These are phyloP conservation scores for Chouioia cunea DNA, from an alignment of 2,888 invertebrate genomes.

Conservation along the genomic window DNA sequence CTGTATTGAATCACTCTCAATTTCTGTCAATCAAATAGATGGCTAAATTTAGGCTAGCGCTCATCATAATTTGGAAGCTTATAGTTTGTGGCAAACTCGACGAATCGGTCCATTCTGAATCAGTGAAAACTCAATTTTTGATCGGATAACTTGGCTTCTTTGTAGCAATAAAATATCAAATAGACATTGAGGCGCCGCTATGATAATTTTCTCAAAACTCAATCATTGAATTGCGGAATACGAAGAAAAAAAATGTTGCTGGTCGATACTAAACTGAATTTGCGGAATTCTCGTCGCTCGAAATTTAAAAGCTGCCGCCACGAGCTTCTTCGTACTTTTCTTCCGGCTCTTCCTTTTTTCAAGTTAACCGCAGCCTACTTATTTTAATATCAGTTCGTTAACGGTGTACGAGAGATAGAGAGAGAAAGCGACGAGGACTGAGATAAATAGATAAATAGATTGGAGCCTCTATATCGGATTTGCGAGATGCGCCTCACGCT, in stretches of 20 bases:
- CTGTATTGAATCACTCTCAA: no score
- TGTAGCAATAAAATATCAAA: no score
- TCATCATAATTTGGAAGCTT: no score
- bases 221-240: background rate
- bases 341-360: slow-evolving; percentile 3
- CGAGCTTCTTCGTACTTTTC: slow-evolving; percentile 5
- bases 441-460: slow-evolving; percentile 67
- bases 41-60: no score
- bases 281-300: slow-evolving; percentile 5
- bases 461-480: slow-evolving; percentile 66
- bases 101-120: no score
- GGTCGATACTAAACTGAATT: slow-evolving; percentile 17
- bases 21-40: no score
- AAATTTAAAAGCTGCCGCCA: slow-evolving; percentile 26
- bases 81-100: no score
- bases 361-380: slow-evolving; percentile 52
- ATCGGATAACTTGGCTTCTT: no score
- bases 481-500: slow-evolving; percentile 56
- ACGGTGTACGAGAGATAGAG: slow-evolving; percentile 42
- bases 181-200: background rate
- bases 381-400: slow-evolving; percentile 68
- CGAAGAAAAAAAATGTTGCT: slow-evolving; percentile 6
- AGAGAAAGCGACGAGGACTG: slow-evolving; percentile 45
- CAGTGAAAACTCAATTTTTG: no score
- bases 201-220: slow-evolving; percentile 1